Evolutionary conservation across 2,888 invertebrate species (phyloP).

Genomic region (Psylliodes chrysocephalus): DNA sequence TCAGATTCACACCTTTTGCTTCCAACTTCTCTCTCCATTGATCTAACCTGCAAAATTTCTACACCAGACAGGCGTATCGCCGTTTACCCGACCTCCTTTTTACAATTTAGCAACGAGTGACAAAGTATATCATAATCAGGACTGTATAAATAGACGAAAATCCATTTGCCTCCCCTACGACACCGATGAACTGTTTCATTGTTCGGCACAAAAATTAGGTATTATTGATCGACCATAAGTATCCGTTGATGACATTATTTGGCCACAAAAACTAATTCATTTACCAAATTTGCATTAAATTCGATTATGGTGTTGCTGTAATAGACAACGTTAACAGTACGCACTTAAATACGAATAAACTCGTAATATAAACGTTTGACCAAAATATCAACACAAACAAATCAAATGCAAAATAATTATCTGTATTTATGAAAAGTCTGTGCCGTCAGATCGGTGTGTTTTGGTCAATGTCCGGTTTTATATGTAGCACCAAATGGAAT

Average conservation of each 20-base stretch:
- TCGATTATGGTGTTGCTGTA: constrained; percentile 20
- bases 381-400: constrained; percentile 8
- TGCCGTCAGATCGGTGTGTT: not conserved
- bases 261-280: constrained; percentile 25
- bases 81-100: too few relatives aligned
- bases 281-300: constrained; percentile 26
- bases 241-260: constrained; percentile 20
- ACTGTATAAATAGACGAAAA: too few relatives aligned
- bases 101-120: too few relatives aligned
- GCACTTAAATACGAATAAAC: constrained; percentile 5
- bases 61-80: too few relatives aligned
- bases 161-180: not conserved
- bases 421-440: not conserved
- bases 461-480: constrained; percentile 1
- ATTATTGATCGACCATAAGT: constrained; percentile 14
- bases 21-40: too few relatives aligned
- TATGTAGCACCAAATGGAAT: not conserved
- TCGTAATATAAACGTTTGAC: constrained; percentile 12
- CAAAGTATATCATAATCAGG: too few relatives aligned
- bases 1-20: too few relatives aligned
- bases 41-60: too few relatives aligned
- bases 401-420: constrained; percentile 6
- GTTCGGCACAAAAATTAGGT: constrained; percentile 19
- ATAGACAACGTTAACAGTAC: constrained; percentile 13
- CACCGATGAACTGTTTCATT: constrained; percentile 1